Evolutionary conservation across 2,888 invertebrate species (phyloP).

Genomic region (Encarsia formosa): DNA sequence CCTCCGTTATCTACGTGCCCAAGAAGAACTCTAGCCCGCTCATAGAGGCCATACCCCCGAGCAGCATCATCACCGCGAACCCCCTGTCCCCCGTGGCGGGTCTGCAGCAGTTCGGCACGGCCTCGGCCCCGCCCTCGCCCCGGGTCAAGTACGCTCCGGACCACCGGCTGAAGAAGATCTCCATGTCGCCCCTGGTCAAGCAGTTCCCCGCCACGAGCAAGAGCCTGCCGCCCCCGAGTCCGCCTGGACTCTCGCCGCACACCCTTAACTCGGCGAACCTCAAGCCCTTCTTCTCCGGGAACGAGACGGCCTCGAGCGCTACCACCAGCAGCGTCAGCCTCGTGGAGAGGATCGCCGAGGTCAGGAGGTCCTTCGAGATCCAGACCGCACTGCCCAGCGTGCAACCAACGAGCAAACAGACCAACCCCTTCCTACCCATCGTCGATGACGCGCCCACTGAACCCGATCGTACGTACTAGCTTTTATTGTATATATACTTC

Average conservation of each 20-base stretch:
- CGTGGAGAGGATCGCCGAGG: slow-evolving; percentile 16
- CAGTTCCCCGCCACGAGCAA: slow-evolving; percentile 61
- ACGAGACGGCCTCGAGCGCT: slow-evolving; percentile 10
- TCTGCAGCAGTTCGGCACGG: slow-evolving; percentile 57
- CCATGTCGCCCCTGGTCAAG: slow-evolving; percentile 54
- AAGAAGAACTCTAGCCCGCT: slow-evolving; percentile 63
- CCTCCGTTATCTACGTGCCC: slow-evolving; percentile 87
- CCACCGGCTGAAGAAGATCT: slow-evolving; percentile 57
- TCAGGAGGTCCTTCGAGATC: slow-evolving; percentile 13
- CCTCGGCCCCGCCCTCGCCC: slow-evolving; percentile 76
- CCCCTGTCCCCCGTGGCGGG: neutral
- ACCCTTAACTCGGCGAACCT: slow-evolving; percentile 33
- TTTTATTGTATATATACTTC: neutral
- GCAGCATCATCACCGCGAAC: too few species aligned
- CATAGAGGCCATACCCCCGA: slow-evolving; percentile 11
- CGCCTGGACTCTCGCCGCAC: slow-evolving; percentile 43
- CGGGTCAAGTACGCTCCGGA: slow-evolving; percentile 68
- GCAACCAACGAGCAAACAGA: too few species aligned
- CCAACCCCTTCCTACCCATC: too few species aligned
- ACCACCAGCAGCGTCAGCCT: slow-evolving; percentile 1
- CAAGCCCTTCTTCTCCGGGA: slow-evolving; percentile 33
- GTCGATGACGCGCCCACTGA: neutral
- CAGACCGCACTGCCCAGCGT: slow-evolving; percentile 8
- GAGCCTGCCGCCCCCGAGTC: slow-evolving; percentile 51
- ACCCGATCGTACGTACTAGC: neutral